A percentile compares a stretch with the other conserved stretches of the same genome.
These are phyloP conservation scores for Beroe forskalii DNA, from an alignment of 37 sponge, comb jelly and placozoan species.

Conservation along the genomic window DNA sequence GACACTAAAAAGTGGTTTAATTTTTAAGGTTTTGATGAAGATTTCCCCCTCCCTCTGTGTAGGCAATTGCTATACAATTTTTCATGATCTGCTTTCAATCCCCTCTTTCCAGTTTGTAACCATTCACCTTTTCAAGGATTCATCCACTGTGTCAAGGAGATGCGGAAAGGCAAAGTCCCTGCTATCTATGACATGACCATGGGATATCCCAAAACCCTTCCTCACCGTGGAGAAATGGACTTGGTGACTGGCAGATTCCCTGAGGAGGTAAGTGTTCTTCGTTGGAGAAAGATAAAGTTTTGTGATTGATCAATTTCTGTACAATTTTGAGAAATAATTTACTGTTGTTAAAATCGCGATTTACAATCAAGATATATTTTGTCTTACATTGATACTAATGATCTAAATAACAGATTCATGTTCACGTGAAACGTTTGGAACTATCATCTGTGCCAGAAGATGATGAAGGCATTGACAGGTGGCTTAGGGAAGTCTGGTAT, in stretches of 20 bases:
- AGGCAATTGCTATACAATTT: too few species aligned
- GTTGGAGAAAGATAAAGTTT: too few species aligned
- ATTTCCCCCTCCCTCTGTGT: too few species aligned
- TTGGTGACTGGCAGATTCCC: constrained; percentile 56
- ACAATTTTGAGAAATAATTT: too few species aligned
- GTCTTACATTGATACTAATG: too few species aligned
- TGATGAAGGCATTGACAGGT: background rate
- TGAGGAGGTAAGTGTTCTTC: constrained; percentile 32
- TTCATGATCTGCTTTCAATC: too few species aligned
- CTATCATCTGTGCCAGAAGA: background rate
- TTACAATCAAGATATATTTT: too few species aligned
- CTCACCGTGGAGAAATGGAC: constrained; percentile 24
- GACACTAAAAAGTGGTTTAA: too few species aligned
- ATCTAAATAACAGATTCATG: constrained; percentile 58
- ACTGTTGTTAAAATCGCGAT: too few species aligned
- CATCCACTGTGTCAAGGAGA: constrained; percentile 70
- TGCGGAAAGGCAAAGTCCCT: constrained; percentile 60
- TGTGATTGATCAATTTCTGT: too few species aligned
- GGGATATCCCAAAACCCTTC: constrained; percentile 63
- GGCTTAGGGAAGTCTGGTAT: constrained; percentile 41
- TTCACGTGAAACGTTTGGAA: background rate
- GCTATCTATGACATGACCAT: constrained; percentile 66
- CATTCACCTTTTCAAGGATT: constrained; percentile 68
- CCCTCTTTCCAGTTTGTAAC: too few species aligned
- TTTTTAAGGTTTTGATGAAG: too few species aligned